These are phyloP conservation scores for Centroberyx gerrardi DNA, from an alignment of 2,797 vertebrate species.

Conservation along the genomic window DNA sequence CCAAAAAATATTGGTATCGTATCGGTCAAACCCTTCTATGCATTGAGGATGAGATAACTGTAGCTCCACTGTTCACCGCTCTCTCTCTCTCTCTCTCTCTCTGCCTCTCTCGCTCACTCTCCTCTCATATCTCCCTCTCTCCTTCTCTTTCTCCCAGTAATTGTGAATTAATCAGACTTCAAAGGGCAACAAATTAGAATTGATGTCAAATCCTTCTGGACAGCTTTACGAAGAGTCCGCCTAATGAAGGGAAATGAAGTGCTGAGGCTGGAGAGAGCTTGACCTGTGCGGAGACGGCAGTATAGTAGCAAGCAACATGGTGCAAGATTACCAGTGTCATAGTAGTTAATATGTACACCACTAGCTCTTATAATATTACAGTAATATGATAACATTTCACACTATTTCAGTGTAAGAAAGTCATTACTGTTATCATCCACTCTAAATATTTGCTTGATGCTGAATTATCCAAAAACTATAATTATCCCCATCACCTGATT, in stretches of 20 bases:
- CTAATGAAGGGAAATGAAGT: constrained; percentile 76
- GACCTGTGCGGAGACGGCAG: constrained; percentile 42
- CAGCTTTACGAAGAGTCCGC: constrained; percentile 55
- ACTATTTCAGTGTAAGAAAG: too few species aligned
- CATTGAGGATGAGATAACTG: constrained; percentile 29
- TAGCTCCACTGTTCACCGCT: constrained; percentile 15
- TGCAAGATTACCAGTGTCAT: constrained; percentile 20
- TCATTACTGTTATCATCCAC: too few species aligned
- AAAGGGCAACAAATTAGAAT: constrained; percentile 78
- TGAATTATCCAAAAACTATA: too few species aligned
- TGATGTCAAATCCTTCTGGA: constrained; percentile 75
- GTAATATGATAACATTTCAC: too few species aligned
- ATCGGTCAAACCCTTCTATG: constrained; percentile 38
- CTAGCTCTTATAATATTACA: background rate
- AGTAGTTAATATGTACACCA: background rate
- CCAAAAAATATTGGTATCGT: constrained; percentile 21
- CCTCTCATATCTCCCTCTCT: constrained; percentile 31
- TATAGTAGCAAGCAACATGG: constrained; percentile 6
- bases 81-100: constrained; percentile 4
- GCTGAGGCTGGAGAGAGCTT: constrained; percentile 58
- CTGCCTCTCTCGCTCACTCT: constrained; percentile 19
- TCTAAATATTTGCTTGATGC: too few species aligned
- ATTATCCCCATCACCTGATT: too few species aligned
- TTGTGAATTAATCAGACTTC: constrained; percentile 80
- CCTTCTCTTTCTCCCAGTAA: constrained; percentile 47